Evolutionary conservation across 2,797 vertebrate species (phyloP).

Genomic region (Chelidonichthys spinosus): DNA sequence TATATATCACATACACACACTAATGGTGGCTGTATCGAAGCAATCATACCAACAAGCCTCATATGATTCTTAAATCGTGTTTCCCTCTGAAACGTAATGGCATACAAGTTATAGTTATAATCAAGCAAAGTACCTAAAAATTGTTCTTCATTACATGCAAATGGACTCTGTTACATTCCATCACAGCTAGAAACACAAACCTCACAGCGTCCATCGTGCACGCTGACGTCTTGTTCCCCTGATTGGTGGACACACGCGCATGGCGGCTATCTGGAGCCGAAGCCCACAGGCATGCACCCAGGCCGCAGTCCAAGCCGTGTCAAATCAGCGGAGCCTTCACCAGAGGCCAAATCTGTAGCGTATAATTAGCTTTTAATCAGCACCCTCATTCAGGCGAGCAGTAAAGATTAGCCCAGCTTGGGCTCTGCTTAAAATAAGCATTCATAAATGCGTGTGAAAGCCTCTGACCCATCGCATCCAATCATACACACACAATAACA

Average conservation of each 20-base stretch:
- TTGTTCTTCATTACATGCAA: constrained; percentile 11
- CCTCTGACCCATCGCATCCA: constrained; percentile 77
- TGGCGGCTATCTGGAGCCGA: constrained; percentile 53
- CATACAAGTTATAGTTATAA: not conserved
- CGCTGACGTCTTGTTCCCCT: constrained; percentile 48
- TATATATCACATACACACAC: too few relatives aligned
- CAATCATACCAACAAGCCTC: too few relatives aligned
- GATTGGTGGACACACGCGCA: constrained; percentile 48
- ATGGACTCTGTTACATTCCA: constrained; percentile 15
- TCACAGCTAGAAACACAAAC: constrained; percentile 41
- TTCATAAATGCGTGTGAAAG: constrained; percentile 78
- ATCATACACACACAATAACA: constrained; percentile 70
- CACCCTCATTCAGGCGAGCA: constrained; percentile 81
- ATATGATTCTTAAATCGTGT: not conserved
- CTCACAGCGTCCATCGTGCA: constrained; percentile 44
- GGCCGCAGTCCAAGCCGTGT: constrained; percentile 72
- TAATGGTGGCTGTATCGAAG: too few relatives aligned
- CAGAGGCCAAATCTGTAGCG: constrained; percentile 84
- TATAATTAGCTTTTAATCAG: constrained; percentile 89
- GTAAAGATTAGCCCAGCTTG: constrained; percentile 77
- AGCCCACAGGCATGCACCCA: constrained; percentile 68
- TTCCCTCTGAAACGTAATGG: not conserved
- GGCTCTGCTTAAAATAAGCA: constrained; percentile 82
- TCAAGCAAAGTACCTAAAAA: not conserved
- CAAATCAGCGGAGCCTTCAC: constrained; percentile 80